Base-by-base conservation (phyloP, 30 jellyfish, hydroid and myxozoan genomes). In the Aurelia sp. region DNA sequence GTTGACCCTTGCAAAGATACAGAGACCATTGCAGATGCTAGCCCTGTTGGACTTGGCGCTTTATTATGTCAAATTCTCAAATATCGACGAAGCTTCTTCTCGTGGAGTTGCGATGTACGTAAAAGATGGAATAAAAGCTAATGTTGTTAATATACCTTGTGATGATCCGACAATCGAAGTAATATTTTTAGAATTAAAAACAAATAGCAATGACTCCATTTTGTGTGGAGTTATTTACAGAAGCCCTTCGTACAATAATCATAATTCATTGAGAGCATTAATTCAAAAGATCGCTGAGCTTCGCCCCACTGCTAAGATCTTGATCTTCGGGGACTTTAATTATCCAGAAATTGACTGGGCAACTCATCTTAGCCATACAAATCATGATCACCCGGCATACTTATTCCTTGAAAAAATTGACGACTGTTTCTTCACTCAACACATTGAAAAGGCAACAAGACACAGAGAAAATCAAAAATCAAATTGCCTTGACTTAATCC, bases 371-470 rank as follows among this genome's bases (percentile, higher is more conserved):
- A 65, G 30, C 47, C 11, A 33, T 13, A 27, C 20, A 47, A 65
- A 6, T 18, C 30, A 65, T 65, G 51, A 40, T 8, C 51, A 40
- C 11, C 51, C 51, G 11, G 11, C 51, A 4, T 40, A 40, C 51
- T 40, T 40, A 40, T 40, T 70, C 16, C 52, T 70, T 22, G 41
- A 77, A 35, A 44, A 35, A 73, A 53, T 52, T 11, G 30, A 73
- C 23, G 84, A 73, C 52, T 73, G 84, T 19, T 44, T 47, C 84
- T 41, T 73, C 22, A 73, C 84, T 0, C 73, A 73, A 53, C 84
- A 73, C 71, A 70, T 73, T 15, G 41, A 70, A 20, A 30, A 70
- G 27, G 31, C 84, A 41, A 73, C 84, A 19, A 73, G 84, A 52
- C 69, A 73, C 30, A 73, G 84, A 53, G 20, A 27, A 1, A 53